A percentile compares a stretch with the other conserved stretches of the same genome.
These are phyloP conservation scores for Drosophila littoralis DNA, from an alignment of 1,140 invertebrate genomes.

Conservation along the genomic window DNA sequence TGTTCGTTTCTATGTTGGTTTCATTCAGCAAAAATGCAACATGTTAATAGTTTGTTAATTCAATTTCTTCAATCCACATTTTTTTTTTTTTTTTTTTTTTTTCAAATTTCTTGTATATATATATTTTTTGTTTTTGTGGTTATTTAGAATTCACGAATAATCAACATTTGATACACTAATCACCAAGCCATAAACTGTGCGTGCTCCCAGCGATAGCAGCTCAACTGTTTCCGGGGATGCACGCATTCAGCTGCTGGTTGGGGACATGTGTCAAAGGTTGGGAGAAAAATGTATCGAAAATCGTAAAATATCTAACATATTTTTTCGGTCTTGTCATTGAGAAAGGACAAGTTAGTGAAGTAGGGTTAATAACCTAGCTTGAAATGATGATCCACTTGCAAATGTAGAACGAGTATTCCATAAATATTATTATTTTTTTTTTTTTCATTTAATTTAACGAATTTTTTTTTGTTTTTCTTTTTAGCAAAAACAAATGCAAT, in stretches of 20 bases:
- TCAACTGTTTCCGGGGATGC: slow-evolving; percentile 57
- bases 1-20: slow-evolving; percentile 42
- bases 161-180: slow-evolving; percentile 47
- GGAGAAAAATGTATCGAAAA: slow-evolving; percentile 53
- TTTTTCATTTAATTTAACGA: slow-evolving; percentile 46
- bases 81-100: slow-evolving; percentile 34
- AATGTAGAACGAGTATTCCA: slow-evolving; percentile 71
- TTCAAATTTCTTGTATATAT: slow-evolving; percentile 41
- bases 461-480: slow-evolving; percentile 55
- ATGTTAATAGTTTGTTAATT: slow-evolving; percentile 79
- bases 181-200: slow-evolving; percentile 9
- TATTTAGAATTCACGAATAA: slow-evolving; percentile 67
- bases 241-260: slow-evolving; percentile 8
- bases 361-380: slow-evolving; percentile 42
- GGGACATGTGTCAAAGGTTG: slow-evolving; percentile 15
- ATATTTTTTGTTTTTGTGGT: slow-evolving; percentile 49
- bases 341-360: slow-evolving; percentile 61
- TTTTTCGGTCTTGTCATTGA: slow-evolving; percentile 36
- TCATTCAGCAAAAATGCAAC: slow-evolving; percentile 74
- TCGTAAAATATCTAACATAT: slow-evolving; percentile 38
- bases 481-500: slow-evolving; percentile 78
- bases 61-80: slow-evolving; percentile 58
- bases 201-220: slow-evolving; percentile 43
- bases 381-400: slow-evolving; percentile 66
- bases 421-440: slow-evolving; percentile 38